phyloP scores from a whole-genome alignment of 2,797 vertebrate genomes.

The Sciurus carolinensis region DNA sequence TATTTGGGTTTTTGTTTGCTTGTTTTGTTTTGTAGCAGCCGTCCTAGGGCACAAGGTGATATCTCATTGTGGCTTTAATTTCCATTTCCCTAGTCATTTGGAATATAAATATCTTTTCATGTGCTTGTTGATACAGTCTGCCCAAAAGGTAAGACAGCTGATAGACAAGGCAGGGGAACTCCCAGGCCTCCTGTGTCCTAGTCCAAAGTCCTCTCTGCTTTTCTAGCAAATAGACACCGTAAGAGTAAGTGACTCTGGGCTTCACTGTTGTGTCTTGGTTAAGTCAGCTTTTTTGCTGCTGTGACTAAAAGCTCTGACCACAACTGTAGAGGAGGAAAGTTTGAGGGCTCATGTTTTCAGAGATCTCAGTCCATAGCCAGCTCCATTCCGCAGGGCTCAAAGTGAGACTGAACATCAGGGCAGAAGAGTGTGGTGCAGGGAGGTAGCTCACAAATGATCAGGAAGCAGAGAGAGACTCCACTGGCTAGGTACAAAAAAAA shows the following conservation, averaged over 20 bases:
- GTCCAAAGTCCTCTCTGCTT: neutral
- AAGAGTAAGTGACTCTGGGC: neutral
- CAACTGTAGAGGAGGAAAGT: too few relatives aligned
- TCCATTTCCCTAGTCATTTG: neutral
- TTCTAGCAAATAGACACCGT: conserved; percentile 2
- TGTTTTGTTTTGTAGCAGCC: neutral
- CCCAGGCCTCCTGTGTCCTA: neutral
- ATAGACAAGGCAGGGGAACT: neutral
- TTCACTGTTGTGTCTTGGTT: neutral
- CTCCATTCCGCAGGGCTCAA: too few relatives aligned
- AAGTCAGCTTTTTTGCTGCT: too few relatives aligned
- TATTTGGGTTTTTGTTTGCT: neutral
- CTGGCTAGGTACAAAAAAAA: too few relatives aligned
- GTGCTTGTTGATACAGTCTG: neutral
- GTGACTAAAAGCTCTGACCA: too few relatives aligned
- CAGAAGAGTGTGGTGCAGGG: too few relatives aligned
- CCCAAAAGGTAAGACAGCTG: neutral
- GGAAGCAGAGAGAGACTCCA: too few relatives aligned
- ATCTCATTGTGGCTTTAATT: neutral
- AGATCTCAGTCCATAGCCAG: too few relatives aligned
- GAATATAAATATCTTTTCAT: neutral
- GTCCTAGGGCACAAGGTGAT: neutral
- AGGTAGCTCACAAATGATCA: too few relatives aligned
- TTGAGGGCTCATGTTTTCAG: too few relatives aligned
- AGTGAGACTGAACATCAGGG: too few relatives aligned